Percentiles rank a stretch among this genome's conserved stretches.
Evolutionary conservation across 2,797 vertebrate species (phyloP).

Genomic region (Anguilla obscura): DNA sequence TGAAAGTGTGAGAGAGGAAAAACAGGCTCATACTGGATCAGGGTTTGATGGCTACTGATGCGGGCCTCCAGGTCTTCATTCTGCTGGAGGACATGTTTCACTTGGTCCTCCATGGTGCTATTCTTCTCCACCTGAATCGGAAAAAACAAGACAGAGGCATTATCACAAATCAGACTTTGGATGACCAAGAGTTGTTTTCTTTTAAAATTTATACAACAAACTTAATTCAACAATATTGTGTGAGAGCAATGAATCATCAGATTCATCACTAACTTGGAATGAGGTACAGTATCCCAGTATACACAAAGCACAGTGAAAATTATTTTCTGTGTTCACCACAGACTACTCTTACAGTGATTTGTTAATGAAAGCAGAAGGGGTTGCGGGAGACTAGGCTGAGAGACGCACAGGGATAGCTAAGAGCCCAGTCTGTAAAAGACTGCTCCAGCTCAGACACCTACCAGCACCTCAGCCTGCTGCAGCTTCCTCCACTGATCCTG

Average conservation of each 20-base stretch:
- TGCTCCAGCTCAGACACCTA: constrained; percentile 47
- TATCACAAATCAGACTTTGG: neutral
- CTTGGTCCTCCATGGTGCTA: constrained; percentile 80
- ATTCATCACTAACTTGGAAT: neutral
- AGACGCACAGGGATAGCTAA: neutral
- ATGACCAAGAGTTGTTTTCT: neutral
- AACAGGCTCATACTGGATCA: constrained; percentile 65
- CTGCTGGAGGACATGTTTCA: constrained; percentile 80
- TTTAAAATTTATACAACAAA: neutral
- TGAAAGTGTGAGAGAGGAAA: neutral
- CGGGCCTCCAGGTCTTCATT: constrained; percentile 84
- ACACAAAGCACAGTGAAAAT: neutral
- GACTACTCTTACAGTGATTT: neutral
- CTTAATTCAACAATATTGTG: neutral
- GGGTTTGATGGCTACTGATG: constrained; percentile 73
- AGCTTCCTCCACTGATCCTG: constrained; percentile 68
- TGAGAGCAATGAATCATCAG: neutral
- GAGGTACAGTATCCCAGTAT: neutral
- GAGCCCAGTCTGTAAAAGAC: neutral
- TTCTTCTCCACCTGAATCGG: constrained; percentile 81
- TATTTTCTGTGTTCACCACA: neutral
- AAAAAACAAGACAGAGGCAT: neutral
- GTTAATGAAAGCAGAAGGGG: neutral
- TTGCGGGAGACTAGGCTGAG: neutral
- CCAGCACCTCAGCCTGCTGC: constrained; percentile 65